Percentiles rank a stretch among this genome's conserved stretches.
Conservation (phyloP, 2,113 vertebrate genomes). For the zebrafish (Danio rerio) region GRCz12tu NC_133183.1:27035501-27036000, state of each 20-base stretch:
- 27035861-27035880: not conserved
- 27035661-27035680: constrained; percentile 15
- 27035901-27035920: constrained; percentile 27
- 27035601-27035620: not conserved
- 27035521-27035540: not conserved
- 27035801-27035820: not conserved
- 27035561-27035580: not conserved
- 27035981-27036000: constrained; percentile 4
- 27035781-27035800: constrained; percentile 28
- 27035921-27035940: constrained; percentile 17
- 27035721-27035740: not conserved
- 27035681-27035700: not conserved
- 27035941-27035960: constrained; percentile 21
- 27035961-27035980: constrained; percentile 29
- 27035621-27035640: not conserved
- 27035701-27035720: not conserved
- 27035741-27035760: not conserved
- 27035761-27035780: constrained; percentile 30
- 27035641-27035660: not conserved
- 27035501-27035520: not conserved
- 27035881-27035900: not conserved
- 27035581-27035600: not conserved
- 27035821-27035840: not conserved
- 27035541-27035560: not conserved
- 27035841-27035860: not conserved